These are phyloP conservation scores for Myiozetetes cayanensis DNA, from an alignment of 2,113 vertebrate species.

Conservation along the genomic window DNA sequence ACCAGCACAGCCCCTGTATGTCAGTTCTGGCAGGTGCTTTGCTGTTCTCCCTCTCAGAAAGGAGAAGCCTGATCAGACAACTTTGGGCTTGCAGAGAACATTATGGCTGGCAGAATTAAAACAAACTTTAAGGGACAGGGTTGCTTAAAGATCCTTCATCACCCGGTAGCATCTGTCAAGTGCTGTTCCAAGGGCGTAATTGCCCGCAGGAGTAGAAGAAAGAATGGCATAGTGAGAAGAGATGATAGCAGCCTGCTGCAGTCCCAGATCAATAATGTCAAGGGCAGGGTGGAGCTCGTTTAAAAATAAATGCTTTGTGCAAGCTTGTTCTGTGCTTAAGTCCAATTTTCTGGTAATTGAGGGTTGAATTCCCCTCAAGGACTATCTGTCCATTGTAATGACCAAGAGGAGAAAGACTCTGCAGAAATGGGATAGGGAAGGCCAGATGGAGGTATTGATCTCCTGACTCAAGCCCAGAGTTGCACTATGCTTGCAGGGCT, in stretches of 20 bases:
- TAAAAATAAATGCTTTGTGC: constrained; percentile 32
- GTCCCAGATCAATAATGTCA: constrained; percentile 50
- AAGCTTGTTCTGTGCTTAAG: neutral
- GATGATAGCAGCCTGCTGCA: constrained; percentile 14
- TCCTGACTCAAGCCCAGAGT: neutral
- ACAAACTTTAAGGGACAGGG: neutral
- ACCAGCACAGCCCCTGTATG: neutral
- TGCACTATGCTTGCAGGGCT: neutral
- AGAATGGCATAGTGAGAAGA: neutral
- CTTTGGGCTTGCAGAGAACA: neutral
- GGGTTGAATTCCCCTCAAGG: neutral
- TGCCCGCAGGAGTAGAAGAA: neutral
- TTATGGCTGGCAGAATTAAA: neutral
- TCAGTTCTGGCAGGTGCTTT: neutral
- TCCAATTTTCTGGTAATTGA: constrained; percentile 34
- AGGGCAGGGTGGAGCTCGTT: constrained; percentile 18
- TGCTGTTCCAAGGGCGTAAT: neutral
- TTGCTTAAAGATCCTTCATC: neutral
- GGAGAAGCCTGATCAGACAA: neutral
- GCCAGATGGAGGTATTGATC: neutral
- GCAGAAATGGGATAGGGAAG: neutral
- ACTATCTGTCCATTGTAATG: neutral
- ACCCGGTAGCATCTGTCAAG: neutral
- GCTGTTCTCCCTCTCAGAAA: neutral
- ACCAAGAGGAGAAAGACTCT: neutral